Base-by-base conservation (phyloP, 1,140 invertebrate genomes). In the Drosophila cardini region DNA sequence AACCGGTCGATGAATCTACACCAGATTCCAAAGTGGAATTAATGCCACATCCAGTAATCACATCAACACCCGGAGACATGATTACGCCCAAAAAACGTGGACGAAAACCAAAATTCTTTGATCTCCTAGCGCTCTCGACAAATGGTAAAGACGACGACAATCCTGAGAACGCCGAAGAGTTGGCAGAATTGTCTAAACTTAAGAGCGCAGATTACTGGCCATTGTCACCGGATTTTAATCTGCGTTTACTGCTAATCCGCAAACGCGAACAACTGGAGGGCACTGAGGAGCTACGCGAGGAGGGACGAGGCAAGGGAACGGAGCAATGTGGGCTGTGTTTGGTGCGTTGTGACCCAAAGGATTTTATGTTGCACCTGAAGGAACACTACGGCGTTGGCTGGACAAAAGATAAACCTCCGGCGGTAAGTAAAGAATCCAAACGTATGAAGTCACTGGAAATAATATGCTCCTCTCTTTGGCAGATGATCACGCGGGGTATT, bases 341-440 rank as follows among this genome's bases (percentile, higher is more conserved):
- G 8, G 64, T 43, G 4, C 76, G 79, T 3, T 75, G 55, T 16
- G 57, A 53, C 1, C 36, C 61, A 15, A 16, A 34, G 0, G 11
- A 58, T 11, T 91, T 81, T 84, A 36, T 48, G 10, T 0, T 0
- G 0, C 90, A 91, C 61, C 34, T 91, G 1, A 32, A 30, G 1
- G 68, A 78, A 34, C 90, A 91, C 52, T 91, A 91, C 53, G 90
- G 90, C 42, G 71, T 91, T 1, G 90, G 90, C 9, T 91, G 90
- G 90, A 15, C 43, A 0, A 38, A 53, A 0, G 76, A 62, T 0
- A 30, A 78, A 13, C 43, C 43, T 4, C 62, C 81, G 9, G 15
- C 55, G 15, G 56, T 81, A 8, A 63, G 46, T 52, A n/a, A n/a
- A n/a, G n/a, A n/a, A n/a, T n/a, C n/a, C n/a, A n/a, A n/a, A n/a